Conservation (phyloP, 2,888 invertebrate genomes). For the Pyrgus malvae region DNA sequence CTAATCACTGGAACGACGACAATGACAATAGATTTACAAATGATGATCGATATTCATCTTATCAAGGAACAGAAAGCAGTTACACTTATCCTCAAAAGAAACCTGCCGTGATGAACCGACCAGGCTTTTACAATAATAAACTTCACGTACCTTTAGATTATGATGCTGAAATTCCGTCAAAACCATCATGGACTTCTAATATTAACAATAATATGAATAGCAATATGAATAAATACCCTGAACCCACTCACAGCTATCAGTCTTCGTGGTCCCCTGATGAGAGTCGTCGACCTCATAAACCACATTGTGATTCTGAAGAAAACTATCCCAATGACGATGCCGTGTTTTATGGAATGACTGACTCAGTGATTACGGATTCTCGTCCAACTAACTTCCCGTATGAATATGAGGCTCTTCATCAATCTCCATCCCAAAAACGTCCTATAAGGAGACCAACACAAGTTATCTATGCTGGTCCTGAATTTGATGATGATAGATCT, state of each 20-base stretch:
- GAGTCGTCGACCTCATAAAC: slow-evolving; percentile 64
- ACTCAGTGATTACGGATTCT: slow-evolving; percentile 72
- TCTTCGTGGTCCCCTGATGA: slow-evolving; percentile 69
- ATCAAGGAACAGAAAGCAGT: slow-evolving; percentile 51
- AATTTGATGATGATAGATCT: slow-evolving; percentile 71
- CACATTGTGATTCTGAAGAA: slow-evolving; percentile 68
- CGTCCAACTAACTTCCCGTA: slow-evolving; percentile 75
- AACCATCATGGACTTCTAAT: slow-evolving; percentile 58
- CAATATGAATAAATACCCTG: slow-evolving; percentile 46
- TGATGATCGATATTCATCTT: slow-evolving; percentile 45
- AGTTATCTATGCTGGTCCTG: slow-evolving; percentile 75
- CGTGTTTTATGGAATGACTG: slow-evolving; percentile 66
- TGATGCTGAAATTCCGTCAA: slow-evolving; percentile 65
- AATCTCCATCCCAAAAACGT: slow-evolving; percentile 55
- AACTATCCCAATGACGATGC: slow-evolving; percentile 55
- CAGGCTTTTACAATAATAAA: slow-evolving; percentile 68
- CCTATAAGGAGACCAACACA: slow-evolving; percentile 69
- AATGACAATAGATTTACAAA: slow-evolving; percentile 48
- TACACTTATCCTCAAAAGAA: slow-evolving; percentile 62
- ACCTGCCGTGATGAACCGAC: slow-evolving; percentile 52
- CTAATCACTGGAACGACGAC: slow-evolving; percentile 64
- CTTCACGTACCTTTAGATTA: slow-evolving; percentile 58
- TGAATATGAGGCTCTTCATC: slow-evolving; percentile 70
- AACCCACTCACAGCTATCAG: slow-evolving; percentile 47
- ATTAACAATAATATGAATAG: slow-evolving; percentile 51